Evolutionary conservation across 30 jellyfish, hydroid and myxozoan species (phyloP).

Genomic region (Chrysaora quinquecirrha): DNA sequence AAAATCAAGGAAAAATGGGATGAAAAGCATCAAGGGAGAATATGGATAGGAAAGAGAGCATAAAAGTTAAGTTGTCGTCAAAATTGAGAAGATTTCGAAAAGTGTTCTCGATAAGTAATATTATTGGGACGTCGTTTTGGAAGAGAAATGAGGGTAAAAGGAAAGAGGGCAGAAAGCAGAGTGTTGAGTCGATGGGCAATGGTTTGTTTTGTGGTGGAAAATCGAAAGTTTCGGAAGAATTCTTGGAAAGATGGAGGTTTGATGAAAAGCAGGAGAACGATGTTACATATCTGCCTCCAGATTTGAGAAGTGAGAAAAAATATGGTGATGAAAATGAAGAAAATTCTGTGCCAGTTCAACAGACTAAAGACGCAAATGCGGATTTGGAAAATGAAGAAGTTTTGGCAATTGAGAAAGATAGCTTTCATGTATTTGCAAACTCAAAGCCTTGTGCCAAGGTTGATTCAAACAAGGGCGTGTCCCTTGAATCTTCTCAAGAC

Average conservation of each 20-base stretch:
- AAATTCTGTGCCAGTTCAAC: no score
- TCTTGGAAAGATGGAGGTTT: conserved; percentile 13
- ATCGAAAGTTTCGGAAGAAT: not conserved
- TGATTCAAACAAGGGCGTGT: no score
- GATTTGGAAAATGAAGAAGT: no score
- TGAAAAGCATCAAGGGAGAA: not conserved
- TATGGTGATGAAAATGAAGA: no score
- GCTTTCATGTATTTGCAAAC: no score
- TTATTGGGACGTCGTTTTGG: conserved; percentile 44
- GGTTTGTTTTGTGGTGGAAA: not conserved
- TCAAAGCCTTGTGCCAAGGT: no score
- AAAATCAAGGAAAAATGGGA: conserved; percentile 45
- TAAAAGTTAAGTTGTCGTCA: conserved; percentile 26
- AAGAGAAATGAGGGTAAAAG: conserved; percentile 1
- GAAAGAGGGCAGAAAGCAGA: not conserved
- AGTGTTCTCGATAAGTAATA: conserved; percentile 62
- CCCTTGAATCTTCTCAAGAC: no score
- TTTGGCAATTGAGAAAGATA: no score
- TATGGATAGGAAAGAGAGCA: conserved; percentile 4
- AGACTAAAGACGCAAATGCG: no score
- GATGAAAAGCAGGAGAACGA: conserved; percentile 21
- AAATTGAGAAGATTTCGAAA: conserved; percentile 51
- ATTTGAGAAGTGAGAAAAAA: not conserved
- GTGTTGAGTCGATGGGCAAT: not conserved
- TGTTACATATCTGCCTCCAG: conserved; percentile 33